phyloP scores from a whole-genome alignment of 2,888 invertebrate species.

The Coecobrya sp. region DNA sequence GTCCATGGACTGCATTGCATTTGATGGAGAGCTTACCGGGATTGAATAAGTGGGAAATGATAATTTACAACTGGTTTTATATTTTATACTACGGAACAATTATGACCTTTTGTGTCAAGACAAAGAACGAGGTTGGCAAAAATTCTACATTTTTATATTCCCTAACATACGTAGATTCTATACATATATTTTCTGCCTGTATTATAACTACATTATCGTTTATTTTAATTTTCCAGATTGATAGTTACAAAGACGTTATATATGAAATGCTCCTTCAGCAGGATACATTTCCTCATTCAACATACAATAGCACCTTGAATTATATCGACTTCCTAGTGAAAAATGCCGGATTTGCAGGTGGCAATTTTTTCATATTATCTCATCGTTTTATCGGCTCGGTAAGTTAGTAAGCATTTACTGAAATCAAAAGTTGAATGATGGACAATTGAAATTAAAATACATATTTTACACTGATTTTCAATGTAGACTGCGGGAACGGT shows the following conservation, averaged over 20 bases:
- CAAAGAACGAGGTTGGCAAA: constrained; percentile 43
- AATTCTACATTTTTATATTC: too few relatives aligned
- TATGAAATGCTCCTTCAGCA: constrained; percentile 27
- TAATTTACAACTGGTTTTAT: constrained; percentile 34
- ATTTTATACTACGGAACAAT: constrained; percentile 34
- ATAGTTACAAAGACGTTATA: constrained; percentile 23
- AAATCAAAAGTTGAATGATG: too few relatives aligned
- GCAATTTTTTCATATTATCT: constrained; percentile 43
- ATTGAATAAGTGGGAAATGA: not conserved
- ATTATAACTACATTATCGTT: too few relatives aligned
- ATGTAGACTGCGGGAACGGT: constrained; percentile 47
- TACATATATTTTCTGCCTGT: too few relatives aligned
- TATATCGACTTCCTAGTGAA: constrained; percentile 41
- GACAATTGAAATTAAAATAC: not conserved
- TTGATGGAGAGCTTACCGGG: constrained; percentile 59
- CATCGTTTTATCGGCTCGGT: constrained; percentile 43
- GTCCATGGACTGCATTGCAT: constrained; percentile 53
- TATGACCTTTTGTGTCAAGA: constrained; percentile 46
- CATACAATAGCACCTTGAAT: not conserved
- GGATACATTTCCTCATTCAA: constrained; percentile 6
- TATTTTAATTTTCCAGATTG: constrained; percentile 12
- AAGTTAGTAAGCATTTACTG: too few relatives aligned
- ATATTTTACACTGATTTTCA: not conserved
- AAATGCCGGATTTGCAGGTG: constrained; percentile 45
- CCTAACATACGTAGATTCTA: too few relatives aligned